Conservation (phyloP, 2,888 invertebrate genomes). For the Baccha elongata region DNA sequence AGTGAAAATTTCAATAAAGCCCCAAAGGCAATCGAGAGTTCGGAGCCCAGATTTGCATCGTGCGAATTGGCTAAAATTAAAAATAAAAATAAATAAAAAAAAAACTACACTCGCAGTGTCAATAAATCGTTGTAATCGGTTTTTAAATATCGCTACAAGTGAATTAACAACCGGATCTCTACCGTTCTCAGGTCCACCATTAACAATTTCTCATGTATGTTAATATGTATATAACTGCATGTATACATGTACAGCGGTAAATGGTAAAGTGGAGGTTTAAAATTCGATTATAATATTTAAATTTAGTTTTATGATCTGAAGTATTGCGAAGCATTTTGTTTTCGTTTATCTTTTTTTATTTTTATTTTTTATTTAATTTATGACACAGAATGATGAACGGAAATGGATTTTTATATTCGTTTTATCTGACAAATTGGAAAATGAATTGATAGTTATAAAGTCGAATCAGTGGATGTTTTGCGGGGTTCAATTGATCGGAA, state of each 20-base stretch:
- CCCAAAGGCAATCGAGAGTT: background rate
- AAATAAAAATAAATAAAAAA: background rate
- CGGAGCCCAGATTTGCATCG: background rate
- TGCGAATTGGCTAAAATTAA: constrained; percentile 61
- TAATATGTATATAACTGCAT: no score
- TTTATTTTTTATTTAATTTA: constrained; percentile 10
- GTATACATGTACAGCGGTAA: constrained; percentile 1
- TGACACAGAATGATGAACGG: constrained; percentile 7
- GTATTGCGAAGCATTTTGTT: constrained; percentile 25
- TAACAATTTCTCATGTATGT: no score
- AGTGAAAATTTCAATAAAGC: constrained; percentile 39
- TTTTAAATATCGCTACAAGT: constrained; percentile 71
- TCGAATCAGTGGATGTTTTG: constrained; percentile 18
- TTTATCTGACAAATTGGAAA: constrained; percentile 11
- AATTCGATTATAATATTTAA: constrained; percentile 64
- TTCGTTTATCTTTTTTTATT: constrained; percentile 17
- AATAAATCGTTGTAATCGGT: constrained; percentile 70
- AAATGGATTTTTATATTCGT: constrained; percentile 3
- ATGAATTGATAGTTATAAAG: constrained; percentile 15
- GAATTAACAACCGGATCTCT: constrained; percentile 61
- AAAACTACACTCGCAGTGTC: constrained; percentile 51
- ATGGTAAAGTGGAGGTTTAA: constrained; percentile 49
- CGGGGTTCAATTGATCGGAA: constrained; percentile 21
- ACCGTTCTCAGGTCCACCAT: background rate
- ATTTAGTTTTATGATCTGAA: constrained; percentile 47